These are phyloP conservation scores for Monarcha castaneiventris DNA, from an alignment of 2,113 vertebrate genomes.

Conservation along the genomic window DNA sequence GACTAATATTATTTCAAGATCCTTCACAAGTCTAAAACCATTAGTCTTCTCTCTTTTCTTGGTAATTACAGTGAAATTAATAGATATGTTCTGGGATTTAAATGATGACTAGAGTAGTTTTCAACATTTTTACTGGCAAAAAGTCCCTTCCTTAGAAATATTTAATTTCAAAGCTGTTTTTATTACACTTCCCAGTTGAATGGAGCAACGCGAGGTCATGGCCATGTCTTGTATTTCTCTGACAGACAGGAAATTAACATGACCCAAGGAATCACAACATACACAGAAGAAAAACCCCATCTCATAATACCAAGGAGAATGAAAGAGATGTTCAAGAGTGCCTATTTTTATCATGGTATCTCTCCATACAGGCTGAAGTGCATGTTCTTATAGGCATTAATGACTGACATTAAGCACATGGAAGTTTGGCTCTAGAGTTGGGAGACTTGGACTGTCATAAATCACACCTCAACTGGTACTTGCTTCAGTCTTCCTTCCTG, in stretches of 20 bases:
- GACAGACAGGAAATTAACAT: conserved; percentile 32
- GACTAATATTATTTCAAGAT: conserved; percentile 53
- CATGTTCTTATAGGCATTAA: neutral
- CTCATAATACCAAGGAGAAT: neutral
- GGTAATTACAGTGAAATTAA: conserved; percentile 50
- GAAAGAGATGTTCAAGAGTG: neutral
- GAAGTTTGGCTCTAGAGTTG: neutral
- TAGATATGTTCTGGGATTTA: conserved; percentile 38
- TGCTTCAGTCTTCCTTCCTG: neutral
- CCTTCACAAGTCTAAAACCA: conserved; percentile 37
- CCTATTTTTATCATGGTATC: neutral
- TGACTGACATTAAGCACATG: neutral
- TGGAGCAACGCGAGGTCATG: neutral
- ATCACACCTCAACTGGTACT: neutral
- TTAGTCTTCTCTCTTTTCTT: conserved; percentile 44
- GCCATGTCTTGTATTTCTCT: conserved; percentile 1
- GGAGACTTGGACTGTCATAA: neutral
- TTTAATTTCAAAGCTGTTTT: conserved; percentile 45
- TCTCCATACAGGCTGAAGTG: neutral
- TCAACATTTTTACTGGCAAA: conserved; percentile 40
- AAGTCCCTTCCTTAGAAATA: conserved; percentile 17
- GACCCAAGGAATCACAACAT: conserved; percentile 18
- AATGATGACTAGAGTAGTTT: conserved; percentile 26
- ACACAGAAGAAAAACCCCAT: neutral
- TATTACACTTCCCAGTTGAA: conserved; percentile 25